Conservation (phyloP, 1,140 invertebrate genomes). For the Hirudo medicinalis region DNA sequence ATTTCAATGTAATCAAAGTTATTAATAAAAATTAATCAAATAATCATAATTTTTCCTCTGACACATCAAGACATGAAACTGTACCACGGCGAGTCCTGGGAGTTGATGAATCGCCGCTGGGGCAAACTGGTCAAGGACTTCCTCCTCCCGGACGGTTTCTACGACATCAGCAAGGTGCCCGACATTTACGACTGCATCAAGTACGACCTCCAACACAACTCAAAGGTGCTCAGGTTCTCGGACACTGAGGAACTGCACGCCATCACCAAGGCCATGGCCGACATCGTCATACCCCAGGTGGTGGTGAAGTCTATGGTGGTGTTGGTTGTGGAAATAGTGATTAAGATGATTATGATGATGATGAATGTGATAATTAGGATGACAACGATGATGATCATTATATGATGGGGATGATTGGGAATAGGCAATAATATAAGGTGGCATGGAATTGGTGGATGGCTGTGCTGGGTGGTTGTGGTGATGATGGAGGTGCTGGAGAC, state of each 20-base stretch:
- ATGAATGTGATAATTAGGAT: no score
- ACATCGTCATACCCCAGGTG: slow-evolving; percentile 95
- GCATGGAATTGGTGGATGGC: no score
- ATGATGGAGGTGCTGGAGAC: no score
- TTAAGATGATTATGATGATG: no score
- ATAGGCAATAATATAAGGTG: no score
- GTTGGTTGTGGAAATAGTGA: no score
- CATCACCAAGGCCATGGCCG: slow-evolving; percentile 84
- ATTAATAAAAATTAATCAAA: neutral
- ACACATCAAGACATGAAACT: slow-evolving; percentile 43
- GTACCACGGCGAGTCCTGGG: slow-evolving; percentile 98
- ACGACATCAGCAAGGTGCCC: slow-evolving; percentile 97
- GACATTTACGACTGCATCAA: slow-evolving; percentile 99
- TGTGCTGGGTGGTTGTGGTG: no score
- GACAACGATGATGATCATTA: no score
- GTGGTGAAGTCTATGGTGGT: slow-evolving; percentile 1
- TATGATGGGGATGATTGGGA: no score
- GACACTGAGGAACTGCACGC: slow-evolving; percentile 86
- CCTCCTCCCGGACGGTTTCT: slow-evolving; percentile 68
- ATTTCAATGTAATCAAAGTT: neutral
- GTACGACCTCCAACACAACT: slow-evolving; percentile 92
- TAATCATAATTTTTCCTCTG: neutral
- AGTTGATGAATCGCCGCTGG: slow-evolving; percentile 92
- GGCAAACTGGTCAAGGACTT: slow-evolving; percentile 98
- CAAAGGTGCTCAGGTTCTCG: slow-evolving; percentile 81